Conservation (phyloP, 2,888 invertebrate genomes). For the Ryuthela nishihirai region DNA sequence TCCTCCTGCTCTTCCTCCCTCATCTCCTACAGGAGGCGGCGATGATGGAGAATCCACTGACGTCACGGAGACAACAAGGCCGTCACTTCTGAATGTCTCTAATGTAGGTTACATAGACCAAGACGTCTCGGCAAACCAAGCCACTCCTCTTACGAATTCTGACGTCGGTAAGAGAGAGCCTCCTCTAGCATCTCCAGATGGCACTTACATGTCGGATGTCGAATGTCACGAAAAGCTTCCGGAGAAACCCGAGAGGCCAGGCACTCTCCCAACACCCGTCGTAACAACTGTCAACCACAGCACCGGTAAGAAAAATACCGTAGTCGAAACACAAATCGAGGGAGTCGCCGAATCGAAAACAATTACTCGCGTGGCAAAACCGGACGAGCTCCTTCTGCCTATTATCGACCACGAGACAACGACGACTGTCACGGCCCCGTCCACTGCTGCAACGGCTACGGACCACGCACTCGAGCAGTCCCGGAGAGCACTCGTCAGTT, state of each 20-base stretch:
- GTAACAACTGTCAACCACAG: background rate
- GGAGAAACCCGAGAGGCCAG: background rate
- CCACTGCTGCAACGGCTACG: background rate
- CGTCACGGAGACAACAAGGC: too few relatives aligned
- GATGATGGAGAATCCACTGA: too few relatives aligned
- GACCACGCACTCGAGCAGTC: slow-evolving; percentile 4
- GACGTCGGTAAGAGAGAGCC: background rate
- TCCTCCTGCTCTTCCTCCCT: too few relatives aligned
- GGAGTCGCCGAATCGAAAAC: slow-evolving; percentile 56
- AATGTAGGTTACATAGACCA: background rate
- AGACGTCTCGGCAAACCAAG: background rate
- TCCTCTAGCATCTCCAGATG: background rate
- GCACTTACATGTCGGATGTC: background rate
- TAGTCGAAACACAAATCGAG: slow-evolving; percentile 21
- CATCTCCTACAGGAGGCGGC: too few relatives aligned
- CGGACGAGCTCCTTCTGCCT: slow-evolving; percentile 37
- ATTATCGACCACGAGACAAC: slow-evolving; percentile 18
- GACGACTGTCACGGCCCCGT: background rate
- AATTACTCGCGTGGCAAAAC: slow-evolving; percentile 44
- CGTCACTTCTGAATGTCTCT: slow-evolving; percentile 4
- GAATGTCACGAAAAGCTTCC: too few relatives aligned
- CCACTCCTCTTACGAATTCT: background rate
- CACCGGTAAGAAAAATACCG: slow-evolving; percentile 9
- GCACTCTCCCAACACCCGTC: background rate
- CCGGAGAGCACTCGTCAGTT: slow-evolving; percentile 16